Base-by-base conservation (phyloP, 2,797 vertebrate genomes). In the Poeciliopsis turneri region DNA sequence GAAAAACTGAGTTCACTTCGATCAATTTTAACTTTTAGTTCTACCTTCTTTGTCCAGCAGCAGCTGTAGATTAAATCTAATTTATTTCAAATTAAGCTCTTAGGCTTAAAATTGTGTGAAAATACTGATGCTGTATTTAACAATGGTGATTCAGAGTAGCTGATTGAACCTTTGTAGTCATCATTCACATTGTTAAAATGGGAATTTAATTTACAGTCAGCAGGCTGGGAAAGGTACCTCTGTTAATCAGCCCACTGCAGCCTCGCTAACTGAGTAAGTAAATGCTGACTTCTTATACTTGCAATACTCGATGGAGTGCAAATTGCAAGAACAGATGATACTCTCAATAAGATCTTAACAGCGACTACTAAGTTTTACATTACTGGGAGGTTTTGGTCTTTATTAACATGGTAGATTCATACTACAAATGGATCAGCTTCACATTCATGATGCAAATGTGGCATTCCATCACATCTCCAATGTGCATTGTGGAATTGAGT, bases 81-180 rank as follows among this genome's bases (percentile, higher is more conserved):
- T 20, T 2, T 61, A 75, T 80, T 81, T 69, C 41, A 83, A 79
- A 74, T 23, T 41, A 53, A 33, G 68, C 41, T 75, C 75, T 82
- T 72, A 76, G 68, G 82, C 83, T n/a, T 76, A 74, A 87, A 85
- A 86, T 78, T 47, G 75, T 70, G 84, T 3, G 72, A 8, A 75
- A 77, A 25, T 55, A 25, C 66, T 89, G 80, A 88, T 76, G 30
- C 85, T 83, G 23, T 87, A 84, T 86, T 85, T 90, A 57, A 72
- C 88, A 85, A 77, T 10, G 51, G 69, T 72, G 74, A 33, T 51
- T 25, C 36, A 23, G 41, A 33, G 33, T 49, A 75, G 76, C 43
- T 47, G 66, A 75, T 28, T 45, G 57, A 47, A 72, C 74, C 55
- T 73, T 73, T 86, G 72, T 72, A 89, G 78, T 83, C 84, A 79